Base-by-base conservation (phyloP, 2,113 vertebrate genomes). In the Lutjanus erythropterus region DNA sequence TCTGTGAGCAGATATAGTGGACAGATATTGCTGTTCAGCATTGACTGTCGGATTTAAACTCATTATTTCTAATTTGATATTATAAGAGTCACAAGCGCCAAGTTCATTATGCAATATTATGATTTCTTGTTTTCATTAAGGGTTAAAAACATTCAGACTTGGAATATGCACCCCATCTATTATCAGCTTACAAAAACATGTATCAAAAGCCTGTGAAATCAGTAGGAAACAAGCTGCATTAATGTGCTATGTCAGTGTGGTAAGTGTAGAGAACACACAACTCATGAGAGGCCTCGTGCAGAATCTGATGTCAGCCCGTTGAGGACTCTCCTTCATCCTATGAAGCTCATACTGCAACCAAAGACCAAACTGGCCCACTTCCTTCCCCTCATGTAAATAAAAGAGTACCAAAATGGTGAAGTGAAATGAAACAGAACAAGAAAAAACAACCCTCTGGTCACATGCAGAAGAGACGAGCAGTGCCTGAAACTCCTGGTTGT, bases 401-500 rank as follows among this genome's bases (percentile, higher is more conserved):
- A 68, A 79, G 75, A 65, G 58, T 14, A 75, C 50, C 31, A 67
- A 77, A 85, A 83, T 0, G 4, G 47, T 75, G 76, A 68, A 68
- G 23, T 31, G 12, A 61, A 84, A 84, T 52, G 23, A 79, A 83
- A 70, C 8, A 0, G 59, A 61, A 37, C 47, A 35, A 44, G 64
- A 33, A 73, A 76, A 88, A 74, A 47, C 25, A 83, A 37, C 58
- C 62, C 62, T 50, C 8, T 81, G 77, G 80, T 85, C 66, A 56
- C 72, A 59, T 4, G 47, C 67, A 66, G 56, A 73, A 42, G 46
- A 56, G 69, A 70, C 60, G 10, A 82, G 42, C 66, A 50, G 67
- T 25, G 68, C 83, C 74, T 80, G 39, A 56, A 89, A 84, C 79
- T 77, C 65, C 65, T 16, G 79, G 82, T 84, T 90, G 91, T 93